Conservation (phyloP, 2,113 vertebrate genomes). For the Xiphophorus couchianus region DNA sequence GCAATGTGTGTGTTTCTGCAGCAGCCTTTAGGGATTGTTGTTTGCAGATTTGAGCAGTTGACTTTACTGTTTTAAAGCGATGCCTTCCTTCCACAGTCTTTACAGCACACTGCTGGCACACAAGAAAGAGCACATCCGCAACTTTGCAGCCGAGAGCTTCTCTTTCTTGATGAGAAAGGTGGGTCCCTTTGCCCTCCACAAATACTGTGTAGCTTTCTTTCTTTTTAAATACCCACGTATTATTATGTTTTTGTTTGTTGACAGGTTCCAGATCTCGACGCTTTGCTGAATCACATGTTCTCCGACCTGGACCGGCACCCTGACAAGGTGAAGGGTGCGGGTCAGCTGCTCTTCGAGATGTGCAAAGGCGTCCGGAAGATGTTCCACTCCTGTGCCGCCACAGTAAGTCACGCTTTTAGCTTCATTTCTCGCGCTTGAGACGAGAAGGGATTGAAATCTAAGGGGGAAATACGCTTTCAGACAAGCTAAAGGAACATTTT, state of each 20-base stretch:
- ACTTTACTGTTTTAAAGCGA: not conserved
- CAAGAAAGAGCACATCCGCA: conserved; percentile 94
- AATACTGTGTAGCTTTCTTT: not conserved
- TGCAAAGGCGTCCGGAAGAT: conserved; percentile 93
- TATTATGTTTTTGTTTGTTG: not conserved
- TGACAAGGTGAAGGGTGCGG: conserved; percentile 88
- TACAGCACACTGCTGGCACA: conserved; percentile 94
- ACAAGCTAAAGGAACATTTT: no score
- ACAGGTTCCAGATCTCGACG: conserved; percentile 89
- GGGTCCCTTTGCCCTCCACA: conserved; percentile 2
- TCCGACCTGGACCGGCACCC: conserved; percentile 85
- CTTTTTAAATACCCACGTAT: not conserved
- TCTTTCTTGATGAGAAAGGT: conserved; percentile 98
- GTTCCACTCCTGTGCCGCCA: conserved; percentile 91
- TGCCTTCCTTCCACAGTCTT: conserved; percentile 77
- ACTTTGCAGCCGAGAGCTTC: conserved; percentile 98
- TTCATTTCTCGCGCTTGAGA: not conserved
- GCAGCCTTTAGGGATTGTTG: not conserved
- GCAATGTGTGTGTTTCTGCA: not conserved
- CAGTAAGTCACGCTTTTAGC: conserved; percentile 65
- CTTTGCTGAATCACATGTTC: conserved; percentile 88
- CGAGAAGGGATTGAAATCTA: not conserved
- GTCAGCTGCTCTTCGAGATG: conserved; percentile 94
- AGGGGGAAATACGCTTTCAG: no score
- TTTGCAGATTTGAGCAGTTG: not conserved